Evolutionary conservation across 2,113 vertebrate genomes (phyloP).

Genomic region (Hippocampus barbouri): DNA sequence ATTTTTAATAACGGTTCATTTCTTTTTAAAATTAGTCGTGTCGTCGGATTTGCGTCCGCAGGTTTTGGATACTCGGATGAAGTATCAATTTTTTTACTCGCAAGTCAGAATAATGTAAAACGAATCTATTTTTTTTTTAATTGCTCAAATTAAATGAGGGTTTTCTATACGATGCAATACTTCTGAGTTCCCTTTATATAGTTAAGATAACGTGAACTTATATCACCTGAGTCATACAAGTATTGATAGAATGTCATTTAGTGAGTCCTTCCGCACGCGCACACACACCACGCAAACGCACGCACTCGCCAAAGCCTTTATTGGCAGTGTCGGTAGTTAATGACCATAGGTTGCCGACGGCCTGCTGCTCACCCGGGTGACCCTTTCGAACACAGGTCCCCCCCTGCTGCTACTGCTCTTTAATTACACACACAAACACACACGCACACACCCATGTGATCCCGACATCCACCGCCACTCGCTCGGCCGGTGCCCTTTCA

Average conservation of each 20-base stretch:
- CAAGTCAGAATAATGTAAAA: no score
- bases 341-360: slow-evolving; percentile 62
- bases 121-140: no score
- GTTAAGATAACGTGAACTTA: background rate
- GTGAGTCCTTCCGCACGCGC: slow-evolving; percentile 24
- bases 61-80: no score
- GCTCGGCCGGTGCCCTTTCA: slow-evolving; percentile 59
- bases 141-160: no score
- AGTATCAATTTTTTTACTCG: no score
- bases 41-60: no score
- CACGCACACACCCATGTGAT: slow-evolving; percentile 21
- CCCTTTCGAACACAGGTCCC: slow-evolving; percentile 58
- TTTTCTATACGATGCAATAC: background rate
- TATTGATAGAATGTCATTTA: slow-evolving; percentile 30
- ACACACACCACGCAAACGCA: slow-evolving; percentile 9
- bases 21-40: no score
- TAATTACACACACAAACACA: slow-evolving; percentile 55
- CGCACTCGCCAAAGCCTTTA: slow-evolving; percentile 34
- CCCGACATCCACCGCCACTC: slow-evolving; percentile 31
- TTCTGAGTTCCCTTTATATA: background rate
- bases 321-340: slow-evolving; percentile 55
- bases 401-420: slow-evolving; percentile 59
- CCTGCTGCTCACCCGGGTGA: slow-evolving; percentile 65
- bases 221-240: slow-evolving; percentile 22
- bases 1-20: no score